These are phyloP conservation scores for Perccottus glenii DNA, from an alignment of 2,113 vertebrate genomes.

Conservation along the genomic window DNA sequence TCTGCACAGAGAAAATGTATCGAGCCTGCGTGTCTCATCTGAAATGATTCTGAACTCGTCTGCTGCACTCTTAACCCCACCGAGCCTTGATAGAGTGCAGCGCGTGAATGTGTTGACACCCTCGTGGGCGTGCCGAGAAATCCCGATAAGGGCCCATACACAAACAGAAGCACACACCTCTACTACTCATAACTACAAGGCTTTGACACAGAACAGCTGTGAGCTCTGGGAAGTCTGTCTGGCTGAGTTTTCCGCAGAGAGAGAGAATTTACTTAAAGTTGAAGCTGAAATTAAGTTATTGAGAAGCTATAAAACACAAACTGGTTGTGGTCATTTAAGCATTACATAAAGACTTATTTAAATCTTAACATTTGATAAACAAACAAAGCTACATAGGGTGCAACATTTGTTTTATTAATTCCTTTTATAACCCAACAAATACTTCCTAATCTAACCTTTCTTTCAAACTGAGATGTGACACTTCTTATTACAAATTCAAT, in stretches of 20 bases:
- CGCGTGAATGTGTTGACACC: constrained; percentile 53
- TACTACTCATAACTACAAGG: constrained; percentile 27
- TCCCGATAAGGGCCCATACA: constrained; percentile 40
- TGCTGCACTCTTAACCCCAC: constrained; percentile 57
- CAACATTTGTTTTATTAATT: too few relatives aligned
- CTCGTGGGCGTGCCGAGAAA: constrained; percentile 46
- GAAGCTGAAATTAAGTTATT: too few relatives aligned
- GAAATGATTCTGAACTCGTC: constrained; percentile 50
- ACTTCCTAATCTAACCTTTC: too few relatives aligned
- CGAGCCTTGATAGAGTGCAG: constrained; percentile 60
- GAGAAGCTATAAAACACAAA: too few relatives aligned
- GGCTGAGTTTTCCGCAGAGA: neutral
- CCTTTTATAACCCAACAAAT: too few relatives aligned
- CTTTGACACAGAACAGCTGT: neutral
- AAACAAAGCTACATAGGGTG: too few relatives aligned
- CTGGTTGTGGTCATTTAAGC: too few relatives aligned
- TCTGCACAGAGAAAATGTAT: constrained; percentile 3
- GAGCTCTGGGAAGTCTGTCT: neutral
- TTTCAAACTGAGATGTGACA: too few relatives aligned
- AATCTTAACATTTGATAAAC: too few relatives aligned
- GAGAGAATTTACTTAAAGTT: too few relatives aligned
- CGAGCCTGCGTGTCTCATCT: constrained; percentile 29
- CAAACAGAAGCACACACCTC: neutral
- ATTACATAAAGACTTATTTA: too few relatives aligned
- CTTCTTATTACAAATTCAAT: too few relatives aligned